A percentile compares a stretch with the other conserved stretches of the same genome.
Evolutionary conservation across 2,888 invertebrate species (phyloP).

Genomic region (Ennomos quercinarius): DNA sequence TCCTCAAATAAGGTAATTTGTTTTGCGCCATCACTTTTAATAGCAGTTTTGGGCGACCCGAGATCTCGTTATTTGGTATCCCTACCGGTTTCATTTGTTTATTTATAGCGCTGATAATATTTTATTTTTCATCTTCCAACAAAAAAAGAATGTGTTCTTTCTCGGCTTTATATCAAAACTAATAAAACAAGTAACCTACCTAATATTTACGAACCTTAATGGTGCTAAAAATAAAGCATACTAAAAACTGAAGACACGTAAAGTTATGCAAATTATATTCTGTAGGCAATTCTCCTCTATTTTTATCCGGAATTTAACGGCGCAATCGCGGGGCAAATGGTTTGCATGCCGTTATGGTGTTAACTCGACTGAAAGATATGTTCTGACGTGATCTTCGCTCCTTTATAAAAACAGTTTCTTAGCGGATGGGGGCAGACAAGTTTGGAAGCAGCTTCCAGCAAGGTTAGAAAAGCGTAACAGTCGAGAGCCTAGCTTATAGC

Average conservation of each 20-base stretch:
- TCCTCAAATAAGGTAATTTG: slow-evolving; percentile 58
- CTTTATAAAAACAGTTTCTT: slow-evolving; percentile 69
- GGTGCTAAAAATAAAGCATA: slow-evolving; percentile 36
- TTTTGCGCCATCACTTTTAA: slow-evolving; percentile 56
- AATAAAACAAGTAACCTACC: background rate
- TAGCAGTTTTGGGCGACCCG: slow-evolving; percentile 55
- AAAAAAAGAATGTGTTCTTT: slow-evolving; percentile 2
- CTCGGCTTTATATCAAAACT: background rate
- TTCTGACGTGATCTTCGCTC: slow-evolving; percentile 62
- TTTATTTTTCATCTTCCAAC: slow-evolving; percentile 33
- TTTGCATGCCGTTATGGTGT: slow-evolving; percentile 63
- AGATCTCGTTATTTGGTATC: slow-evolving; percentile 50
- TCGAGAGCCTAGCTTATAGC: background rate
- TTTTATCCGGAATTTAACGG: slow-evolving; percentile 61
- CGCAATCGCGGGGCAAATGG: slow-evolving; percentile 68
- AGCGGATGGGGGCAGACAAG: slow-evolving; percentile 49
- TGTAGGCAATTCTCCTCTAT: slow-evolving; percentile 52
- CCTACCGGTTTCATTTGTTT: slow-evolving; percentile 26
- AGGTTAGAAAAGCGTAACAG: slow-evolving; percentile 41
- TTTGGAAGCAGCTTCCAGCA: slow-evolving; percentile 47
- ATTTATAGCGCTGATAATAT: slow-evolving; percentile 45
- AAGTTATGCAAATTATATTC: slow-evolving; percentile 65
- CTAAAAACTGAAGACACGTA: slow-evolving; percentile 14
- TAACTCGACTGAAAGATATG: slow-evolving; percentile 70
- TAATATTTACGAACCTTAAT: background rate